phyloP scores from a whole-genome alignment of 1,140 invertebrate species.

The Musca vetustissima region DNA sequence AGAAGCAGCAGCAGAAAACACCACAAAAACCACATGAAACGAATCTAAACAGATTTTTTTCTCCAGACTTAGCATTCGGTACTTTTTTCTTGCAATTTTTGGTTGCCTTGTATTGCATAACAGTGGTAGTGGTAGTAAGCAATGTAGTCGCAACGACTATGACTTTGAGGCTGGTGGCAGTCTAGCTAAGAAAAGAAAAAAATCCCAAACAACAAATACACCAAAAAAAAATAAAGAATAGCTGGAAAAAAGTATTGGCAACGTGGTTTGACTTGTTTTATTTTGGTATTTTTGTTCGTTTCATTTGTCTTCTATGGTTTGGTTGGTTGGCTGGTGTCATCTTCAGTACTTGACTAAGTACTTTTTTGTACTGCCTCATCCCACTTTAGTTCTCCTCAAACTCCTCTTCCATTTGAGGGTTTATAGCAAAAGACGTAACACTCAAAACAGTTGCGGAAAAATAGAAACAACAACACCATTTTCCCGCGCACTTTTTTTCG shows the following conservation, averaged over 20 bases:
- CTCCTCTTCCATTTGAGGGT: too few relatives aligned
- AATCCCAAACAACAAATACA: too few relatives aligned
- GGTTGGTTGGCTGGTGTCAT: neutral
- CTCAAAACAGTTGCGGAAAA: too few relatives aligned
- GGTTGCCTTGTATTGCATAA: too few relatives aligned
- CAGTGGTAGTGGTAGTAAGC: neutral
- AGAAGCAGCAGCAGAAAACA: too few relatives aligned
- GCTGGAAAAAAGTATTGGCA: too few relatives aligned
- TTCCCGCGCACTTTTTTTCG: conserved; percentile 47
- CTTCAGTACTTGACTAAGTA: neutral
- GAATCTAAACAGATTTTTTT: too few relatives aligned
- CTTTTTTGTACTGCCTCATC: neutral
- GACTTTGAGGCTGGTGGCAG: conserved; percentile 4
- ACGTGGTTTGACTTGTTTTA: too few relatives aligned
- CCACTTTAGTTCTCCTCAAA: neutral
- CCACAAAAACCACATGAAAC: too few relatives aligned
- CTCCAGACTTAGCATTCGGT: too few relatives aligned
- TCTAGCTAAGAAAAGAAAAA: too few relatives aligned
- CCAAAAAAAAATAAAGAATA: neutral
- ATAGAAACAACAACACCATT: conserved; percentile 2
- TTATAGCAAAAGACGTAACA: neutral
- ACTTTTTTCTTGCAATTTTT: too few relatives aligned
- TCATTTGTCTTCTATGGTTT: neutral
- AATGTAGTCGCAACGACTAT: neutral
- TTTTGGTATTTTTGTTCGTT: neutral